Percentiles rank a stretch among this genome's conserved stretches.
These are phyloP conservation scores for Engraulis encrasicolus DNA, from an alignment of 2,113 vertebrate genomes.

Conservation along the genomic window DNA sequence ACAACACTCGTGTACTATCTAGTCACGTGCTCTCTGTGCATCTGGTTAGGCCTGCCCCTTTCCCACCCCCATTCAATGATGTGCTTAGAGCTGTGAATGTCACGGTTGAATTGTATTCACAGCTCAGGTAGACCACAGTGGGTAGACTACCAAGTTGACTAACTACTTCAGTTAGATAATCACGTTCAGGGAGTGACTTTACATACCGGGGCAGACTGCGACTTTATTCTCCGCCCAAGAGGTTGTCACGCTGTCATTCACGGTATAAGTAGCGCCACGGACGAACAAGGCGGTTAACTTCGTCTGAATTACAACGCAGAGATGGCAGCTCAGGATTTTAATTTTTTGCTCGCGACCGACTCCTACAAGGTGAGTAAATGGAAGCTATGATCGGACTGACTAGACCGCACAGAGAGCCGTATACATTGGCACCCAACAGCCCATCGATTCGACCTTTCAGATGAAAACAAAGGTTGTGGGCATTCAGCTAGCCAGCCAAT, in stretches of 20 bases:
- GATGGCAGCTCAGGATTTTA: slow-evolving; percentile 76
- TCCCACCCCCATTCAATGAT: slow-evolving; percentile 19
- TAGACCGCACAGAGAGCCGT: not conserved
- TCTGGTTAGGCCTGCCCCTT: not conserved
- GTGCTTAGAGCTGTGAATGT: not conserved
- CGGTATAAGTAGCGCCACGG: slow-evolving; percentile 27
- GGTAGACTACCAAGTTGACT: not conserved
- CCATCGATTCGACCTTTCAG: not conserved
- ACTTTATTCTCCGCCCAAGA: not conserved
- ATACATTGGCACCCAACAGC: not conserved
- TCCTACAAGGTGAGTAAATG: slow-evolving; percentile 78
- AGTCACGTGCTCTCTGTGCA: not conserved
- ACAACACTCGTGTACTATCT: slow-evolving; percentile 11
- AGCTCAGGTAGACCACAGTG: too few species aligned
- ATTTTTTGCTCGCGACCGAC: slow-evolving; percentile 75
- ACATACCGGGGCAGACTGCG: not conserved
- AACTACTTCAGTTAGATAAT: not conserved
- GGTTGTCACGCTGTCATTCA: slow-evolving; percentile 23
- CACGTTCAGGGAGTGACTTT: not conserved
- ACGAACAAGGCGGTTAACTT: slow-evolving; percentile 9
- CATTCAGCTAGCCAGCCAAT: not conserved
- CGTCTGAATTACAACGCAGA: not conserved
- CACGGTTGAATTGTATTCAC: not conserved
- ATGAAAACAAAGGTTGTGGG: slow-evolving; percentile 14
- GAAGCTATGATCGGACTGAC: not conserved